These are phyloP conservation scores for Cataglyphis cursor DNA, from an alignment of 2,888 invertebrate genomes.

Conservation along the genomic window DNA sequence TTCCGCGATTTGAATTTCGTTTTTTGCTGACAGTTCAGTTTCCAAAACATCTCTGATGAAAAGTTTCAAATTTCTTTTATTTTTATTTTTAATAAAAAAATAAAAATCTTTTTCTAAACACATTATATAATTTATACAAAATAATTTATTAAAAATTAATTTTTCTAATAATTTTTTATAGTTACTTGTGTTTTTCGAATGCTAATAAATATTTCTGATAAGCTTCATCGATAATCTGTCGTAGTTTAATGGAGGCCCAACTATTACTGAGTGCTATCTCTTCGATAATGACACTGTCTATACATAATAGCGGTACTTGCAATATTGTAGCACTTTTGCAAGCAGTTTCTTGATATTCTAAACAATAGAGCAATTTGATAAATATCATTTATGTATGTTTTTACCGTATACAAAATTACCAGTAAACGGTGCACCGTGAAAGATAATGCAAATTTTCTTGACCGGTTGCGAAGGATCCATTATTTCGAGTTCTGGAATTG, in stretches of 20 bases:
- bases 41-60: slow-evolving; percentile 3
- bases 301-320: slow-evolving; percentile 74
- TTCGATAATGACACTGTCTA: slow-evolving; percentile 77
- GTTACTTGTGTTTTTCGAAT: slow-evolving; percentile 52
- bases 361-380: background rate
- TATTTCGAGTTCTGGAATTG: slow-evolving; percentile 12
- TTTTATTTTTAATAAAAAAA: background rate
- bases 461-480: slow-evolving; percentile 64
- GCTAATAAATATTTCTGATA: slow-evolving; percentile 71
- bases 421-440: slow-evolving; percentile 87
- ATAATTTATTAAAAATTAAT: background rate
- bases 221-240: slow-evolving; percentile 74
- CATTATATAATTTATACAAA: background rate
- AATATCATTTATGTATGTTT: background rate
- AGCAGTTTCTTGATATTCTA: slow-evolving; percentile 87
- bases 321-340: slow-evolving; percentile 85
- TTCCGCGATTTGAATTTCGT: background rate
- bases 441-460: slow-evolving; percentile 86
- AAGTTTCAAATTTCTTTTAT: background rate
- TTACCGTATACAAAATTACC: slow-evolving; percentile 76
- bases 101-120: background rate
- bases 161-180: background rate
- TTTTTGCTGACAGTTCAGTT: background rate
- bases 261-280: slow-evolving; percentile 71
- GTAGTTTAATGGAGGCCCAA: slow-evolving; percentile 68